phyloP scores from a whole-genome alignment of 2,113 vertebrate genomes.

The Alligator mississippiensis region DNA sequence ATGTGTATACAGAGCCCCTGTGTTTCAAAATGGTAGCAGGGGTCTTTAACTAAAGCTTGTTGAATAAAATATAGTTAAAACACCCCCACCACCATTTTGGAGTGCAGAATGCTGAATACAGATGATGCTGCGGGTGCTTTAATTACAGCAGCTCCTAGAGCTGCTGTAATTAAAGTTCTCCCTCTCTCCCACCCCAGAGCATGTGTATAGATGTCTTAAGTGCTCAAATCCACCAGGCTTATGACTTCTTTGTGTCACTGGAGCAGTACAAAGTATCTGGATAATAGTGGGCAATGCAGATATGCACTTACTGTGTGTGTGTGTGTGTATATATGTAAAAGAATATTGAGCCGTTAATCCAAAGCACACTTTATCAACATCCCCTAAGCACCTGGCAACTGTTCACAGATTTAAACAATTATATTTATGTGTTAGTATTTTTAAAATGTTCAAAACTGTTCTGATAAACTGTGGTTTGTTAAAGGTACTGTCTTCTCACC shows the following conservation, averaged over 20 bases:
- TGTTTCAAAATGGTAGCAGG: too few relatives aligned
- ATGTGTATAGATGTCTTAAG: too few relatives aligned
- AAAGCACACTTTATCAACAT: not conserved
- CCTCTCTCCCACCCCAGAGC: too few relatives aligned
- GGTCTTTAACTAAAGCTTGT: too few relatives aligned
- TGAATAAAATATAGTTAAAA: too few relatives aligned
- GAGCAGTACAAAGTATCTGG: not conserved
- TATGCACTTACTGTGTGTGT: not conserved
- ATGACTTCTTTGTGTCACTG: not conserved
- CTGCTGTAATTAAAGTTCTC: too few relatives aligned
- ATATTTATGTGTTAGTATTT: not conserved
- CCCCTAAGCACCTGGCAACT: not conserved
- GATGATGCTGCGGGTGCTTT: too few relatives aligned
- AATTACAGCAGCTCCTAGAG: too few relatives aligned
- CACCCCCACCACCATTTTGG: too few relatives aligned
- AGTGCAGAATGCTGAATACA: too few relatives aligned
- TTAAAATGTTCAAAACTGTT: slow-evolving; percentile 6
- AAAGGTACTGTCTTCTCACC: not conserved
- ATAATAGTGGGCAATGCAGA: not conserved
- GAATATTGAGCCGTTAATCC: not conserved
- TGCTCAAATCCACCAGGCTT: not conserved
- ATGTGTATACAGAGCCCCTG: too few relatives aligned
- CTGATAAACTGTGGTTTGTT: not conserved
- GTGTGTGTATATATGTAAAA: accelerated
- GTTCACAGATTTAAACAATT: not conserved